Evolutionary conservation across 2,888 invertebrate genomes (phyloP).

Genomic region (Hyposoter didymator): DNA sequence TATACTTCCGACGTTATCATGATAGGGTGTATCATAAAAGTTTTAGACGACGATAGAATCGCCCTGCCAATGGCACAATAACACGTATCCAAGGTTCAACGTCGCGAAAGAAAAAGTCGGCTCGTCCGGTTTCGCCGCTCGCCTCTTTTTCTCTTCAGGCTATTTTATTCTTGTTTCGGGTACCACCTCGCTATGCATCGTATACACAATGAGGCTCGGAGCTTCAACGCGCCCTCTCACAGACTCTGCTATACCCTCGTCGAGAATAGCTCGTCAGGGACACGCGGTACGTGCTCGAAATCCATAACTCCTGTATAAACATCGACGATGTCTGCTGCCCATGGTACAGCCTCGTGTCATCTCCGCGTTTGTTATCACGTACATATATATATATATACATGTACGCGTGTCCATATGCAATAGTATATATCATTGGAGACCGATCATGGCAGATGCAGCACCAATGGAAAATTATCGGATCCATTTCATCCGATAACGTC

Average conservation of each 20-base stretch:
- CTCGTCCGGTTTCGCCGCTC: not conserved
- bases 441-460: slow-evolving; percentile 35
- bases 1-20: slow-evolving; percentile 54
- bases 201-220: slow-evolving; percentile 50
- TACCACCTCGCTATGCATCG: slow-evolving; percentile 31
- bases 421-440: not conserved
- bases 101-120: slow-evolving; percentile 44
- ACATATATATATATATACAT: not conserved
- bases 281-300: slow-evolving; percentile 65
- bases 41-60: slow-evolving; percentile 44
- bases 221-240: slow-evolving; percentile 18
- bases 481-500: not conserved
- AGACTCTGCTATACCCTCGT: slow-evolving; percentile 45
- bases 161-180: slow-evolving; percentile 34
- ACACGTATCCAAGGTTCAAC: slow-evolving; percentile 43
- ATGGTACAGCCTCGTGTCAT: slow-evolving; percentile 40
- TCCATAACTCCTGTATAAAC: slow-evolving; percentile 53
- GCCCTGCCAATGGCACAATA: slow-evolving; percentile 2
- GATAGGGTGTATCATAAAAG: slow-evolving; percentile 44
- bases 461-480: slow-evolving; percentile 1
- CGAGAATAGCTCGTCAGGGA: slow-evolving; percentile 67
- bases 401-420: not conserved
- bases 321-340: slow-evolving; percentile 21
- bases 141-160: slow-evolving; percentile 27
- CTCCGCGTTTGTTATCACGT: not conserved